Conservation (phyloP, 1,140 invertebrate species). For the Drosophila trapezifrons region DNA sequence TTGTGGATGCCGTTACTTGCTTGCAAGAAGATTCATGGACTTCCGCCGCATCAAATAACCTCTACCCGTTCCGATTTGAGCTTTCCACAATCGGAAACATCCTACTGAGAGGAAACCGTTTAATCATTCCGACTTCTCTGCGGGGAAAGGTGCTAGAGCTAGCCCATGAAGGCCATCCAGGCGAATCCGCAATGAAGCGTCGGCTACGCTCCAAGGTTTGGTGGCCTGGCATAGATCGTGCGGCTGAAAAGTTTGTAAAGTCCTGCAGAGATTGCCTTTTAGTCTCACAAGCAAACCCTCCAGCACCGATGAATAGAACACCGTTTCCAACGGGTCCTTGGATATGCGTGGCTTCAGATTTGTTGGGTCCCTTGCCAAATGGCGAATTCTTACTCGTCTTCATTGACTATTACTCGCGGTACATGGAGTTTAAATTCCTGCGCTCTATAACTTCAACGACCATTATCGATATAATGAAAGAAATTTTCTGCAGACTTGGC, state of each 20-base stretch:
- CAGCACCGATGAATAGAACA: constrained; percentile 8
- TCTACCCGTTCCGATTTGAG: constrained; percentile 27
- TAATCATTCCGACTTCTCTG: constrained; percentile 10
- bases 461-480: constrained; percentile 24
- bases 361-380: constrained; percentile 21
- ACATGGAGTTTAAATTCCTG: constrained; percentile 24
- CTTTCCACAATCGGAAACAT: constrained; percentile 10
- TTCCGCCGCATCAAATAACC: constrained; percentile 13
- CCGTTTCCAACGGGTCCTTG: constrained; percentile 19
- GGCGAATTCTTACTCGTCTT: constrained; percentile 15
- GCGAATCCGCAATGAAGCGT: constrained; percentile 14
- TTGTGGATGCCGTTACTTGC: constrained; percentile 38
- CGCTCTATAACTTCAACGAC: constrained; percentile 19
- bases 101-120: not conserved
- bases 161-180: constrained; percentile 7
- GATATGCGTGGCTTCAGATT: constrained; percentile 25
- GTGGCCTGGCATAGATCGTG: constrained; percentile 21
- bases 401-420: constrained; percentile 20
- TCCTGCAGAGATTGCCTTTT: constrained; percentile 8
- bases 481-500: constrained; percentile 43
- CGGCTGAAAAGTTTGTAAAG: constrained; percentile 19
- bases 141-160: constrained; percentile 3
- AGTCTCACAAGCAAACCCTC: not conserved
- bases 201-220: constrained; percentile 18
- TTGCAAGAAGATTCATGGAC: constrained; percentile 21